Evolutionary conservation across 35 echinoderm and acorn worm genomes (phyloP).

Genomic region (Anneissia japonica): DNA sequence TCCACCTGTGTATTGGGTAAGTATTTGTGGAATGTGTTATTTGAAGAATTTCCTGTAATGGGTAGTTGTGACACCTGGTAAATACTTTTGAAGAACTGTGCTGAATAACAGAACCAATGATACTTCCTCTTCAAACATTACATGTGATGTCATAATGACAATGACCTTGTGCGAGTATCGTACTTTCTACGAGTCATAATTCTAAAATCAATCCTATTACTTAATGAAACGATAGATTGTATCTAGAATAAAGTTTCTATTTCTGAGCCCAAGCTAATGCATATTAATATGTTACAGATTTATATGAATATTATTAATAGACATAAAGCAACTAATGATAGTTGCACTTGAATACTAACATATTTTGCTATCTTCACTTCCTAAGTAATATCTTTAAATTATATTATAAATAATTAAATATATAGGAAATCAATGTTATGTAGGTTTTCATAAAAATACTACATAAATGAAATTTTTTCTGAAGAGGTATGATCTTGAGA

Average conservation of each 20-base stretch:
- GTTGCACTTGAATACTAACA: no score
- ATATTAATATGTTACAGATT: neutral
- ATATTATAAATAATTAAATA: no score
- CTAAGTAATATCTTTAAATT: no score
- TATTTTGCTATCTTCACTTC: no score
- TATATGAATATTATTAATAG: neutral
- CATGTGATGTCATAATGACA: neutral
- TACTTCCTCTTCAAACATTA: neutral
- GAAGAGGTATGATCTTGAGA: no score
- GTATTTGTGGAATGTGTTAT: neutral
- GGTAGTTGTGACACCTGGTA: neutral
- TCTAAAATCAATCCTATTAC: neutral
- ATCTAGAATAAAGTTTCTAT: neutral
- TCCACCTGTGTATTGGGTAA: constrained; percentile 1
- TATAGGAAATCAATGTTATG: no score
- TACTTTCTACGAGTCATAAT: neutral
- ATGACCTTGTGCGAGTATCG: neutral
- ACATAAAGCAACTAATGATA: neutral
- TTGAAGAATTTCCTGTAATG: neutral
- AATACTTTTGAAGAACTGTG: neutral
- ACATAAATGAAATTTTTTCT: no score
- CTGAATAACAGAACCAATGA: neutral
- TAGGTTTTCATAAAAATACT: no score
- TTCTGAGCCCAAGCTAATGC: neutral
- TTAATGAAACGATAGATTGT: neutral